Evolutionary conservation across 2,797 vertebrate species (phyloP).

Genomic region (Trachops cirrhosus): DNA sequence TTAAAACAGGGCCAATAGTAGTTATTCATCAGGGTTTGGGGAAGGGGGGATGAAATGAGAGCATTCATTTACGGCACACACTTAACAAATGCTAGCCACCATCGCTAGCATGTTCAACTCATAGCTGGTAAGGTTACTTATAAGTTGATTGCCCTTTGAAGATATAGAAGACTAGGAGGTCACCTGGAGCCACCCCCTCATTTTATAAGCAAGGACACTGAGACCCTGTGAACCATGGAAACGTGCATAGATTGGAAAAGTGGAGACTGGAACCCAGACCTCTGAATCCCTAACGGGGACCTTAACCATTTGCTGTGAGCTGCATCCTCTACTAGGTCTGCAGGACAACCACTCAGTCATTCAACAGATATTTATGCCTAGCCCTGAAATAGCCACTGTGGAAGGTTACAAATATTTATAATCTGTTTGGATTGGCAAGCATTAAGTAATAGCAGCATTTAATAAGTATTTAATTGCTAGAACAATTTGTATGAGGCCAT

Average conservation of each 20-base stretch:
- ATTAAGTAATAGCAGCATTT: not conserved
- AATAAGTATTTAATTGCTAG: not conserved
- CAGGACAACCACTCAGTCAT: not conserved
- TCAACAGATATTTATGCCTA: not conserved
- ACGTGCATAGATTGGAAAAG: not conserved
- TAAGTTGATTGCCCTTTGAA: not conserved
- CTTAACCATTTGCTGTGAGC: not conserved
- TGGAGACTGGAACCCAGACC: not conserved
- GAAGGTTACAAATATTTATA: not conserved
- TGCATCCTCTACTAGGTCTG: not conserved
- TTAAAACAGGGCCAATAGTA: not conserved
- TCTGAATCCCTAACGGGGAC: not conserved
- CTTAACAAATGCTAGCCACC: not conserved
- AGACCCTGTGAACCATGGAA: not conserved
- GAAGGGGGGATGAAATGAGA: not conserved
- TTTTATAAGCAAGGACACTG: not conserved
- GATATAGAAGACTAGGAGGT: not conserved
- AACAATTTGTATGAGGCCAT: not conserved
- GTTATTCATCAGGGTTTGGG: not conserved
- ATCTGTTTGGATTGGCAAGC: not conserved
- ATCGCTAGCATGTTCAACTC: not conserved
- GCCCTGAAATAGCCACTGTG: not conserved
- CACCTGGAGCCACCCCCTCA: not conserved
- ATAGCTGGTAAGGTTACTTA: not conserved
- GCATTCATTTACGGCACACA: not conserved